Evolutionary conservation across 2,888 invertebrate species (phyloP).

Genomic region (Synergus laeviventris): DNA sequence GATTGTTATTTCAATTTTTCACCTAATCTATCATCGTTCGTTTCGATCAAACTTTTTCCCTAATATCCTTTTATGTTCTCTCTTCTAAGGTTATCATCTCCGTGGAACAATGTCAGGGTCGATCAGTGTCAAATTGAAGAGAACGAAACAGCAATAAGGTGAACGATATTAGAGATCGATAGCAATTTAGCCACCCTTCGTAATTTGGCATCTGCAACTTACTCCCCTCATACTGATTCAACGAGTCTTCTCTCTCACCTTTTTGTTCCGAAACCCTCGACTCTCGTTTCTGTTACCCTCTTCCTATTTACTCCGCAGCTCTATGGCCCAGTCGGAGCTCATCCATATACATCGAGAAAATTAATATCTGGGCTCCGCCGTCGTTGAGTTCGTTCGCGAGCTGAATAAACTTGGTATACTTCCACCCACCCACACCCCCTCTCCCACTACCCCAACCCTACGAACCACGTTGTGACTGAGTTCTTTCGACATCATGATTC

Average conservation of each 20-base stretch:
- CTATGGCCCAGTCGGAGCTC: slow-evolving; percentile 64
- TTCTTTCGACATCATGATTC: slow-evolving; percentile 22
- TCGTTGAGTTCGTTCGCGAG: slow-evolving; percentile 63
- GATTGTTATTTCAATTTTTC: not conserved
- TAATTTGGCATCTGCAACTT: slow-evolving; percentile 24
- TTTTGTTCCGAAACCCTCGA: slow-evolving; percentile 42
- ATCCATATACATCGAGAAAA: slow-evolving; percentile 75
- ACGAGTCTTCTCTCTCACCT: slow-evolving; percentile 5
- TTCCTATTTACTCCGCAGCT: slow-evolving; percentile 41
- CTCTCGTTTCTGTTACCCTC: slow-evolving; percentile 40
- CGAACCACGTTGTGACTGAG: not conserved
- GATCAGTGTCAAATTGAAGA: slow-evolving; percentile 21
- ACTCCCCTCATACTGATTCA: slow-evolving; percentile 21
- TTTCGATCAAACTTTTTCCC: not conserved
- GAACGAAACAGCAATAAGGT: slow-evolving; percentile 19
- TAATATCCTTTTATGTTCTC: not conserved
- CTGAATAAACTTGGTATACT: slow-evolving; percentile 69
- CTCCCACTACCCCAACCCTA: not conserved
- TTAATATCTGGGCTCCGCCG: slow-evolving; percentile 70
- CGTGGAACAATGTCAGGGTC: not conserved
- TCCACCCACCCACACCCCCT: slow-evolving; percentile 14
- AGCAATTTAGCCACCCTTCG: slow-evolving; percentile 29
- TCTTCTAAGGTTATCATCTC: not conserved
- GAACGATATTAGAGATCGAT: slow-evolving; percentile 17
- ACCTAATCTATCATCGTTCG: too few relatives aligned